Conservation (phyloP, 2,797 vertebrate genomes). For the Sebastolobus altivelis region DNA sequence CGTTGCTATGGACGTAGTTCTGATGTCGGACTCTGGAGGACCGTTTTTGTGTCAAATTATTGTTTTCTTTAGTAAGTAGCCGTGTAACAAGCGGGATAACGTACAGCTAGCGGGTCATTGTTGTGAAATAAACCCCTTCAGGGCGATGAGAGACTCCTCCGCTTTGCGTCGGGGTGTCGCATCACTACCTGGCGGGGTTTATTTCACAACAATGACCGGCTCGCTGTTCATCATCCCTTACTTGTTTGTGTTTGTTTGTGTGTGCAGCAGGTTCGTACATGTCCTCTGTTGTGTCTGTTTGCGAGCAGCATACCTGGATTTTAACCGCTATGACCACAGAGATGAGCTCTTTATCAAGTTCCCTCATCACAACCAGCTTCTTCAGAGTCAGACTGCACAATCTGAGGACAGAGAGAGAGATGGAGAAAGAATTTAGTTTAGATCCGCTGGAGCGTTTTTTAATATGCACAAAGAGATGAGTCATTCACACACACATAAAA, state of each 20-base stretch:
- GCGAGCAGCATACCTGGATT: slow-evolving; percentile 88
- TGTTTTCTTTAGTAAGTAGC: too few species aligned
- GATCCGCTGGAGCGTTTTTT: background rate
- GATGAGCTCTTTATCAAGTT: slow-evolving; percentile 96
- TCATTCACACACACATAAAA: slow-evolving; percentile 7
- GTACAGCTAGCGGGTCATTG: too few species aligned
- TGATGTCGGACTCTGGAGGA: too few species aligned
- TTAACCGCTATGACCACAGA: slow-evolving; percentile 98
- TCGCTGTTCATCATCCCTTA: too few species aligned
- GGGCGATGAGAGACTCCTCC: too few species aligned
- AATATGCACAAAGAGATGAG: slow-evolving; percentile 41
- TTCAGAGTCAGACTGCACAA: slow-evolving; percentile 97
- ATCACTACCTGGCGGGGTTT: too few species aligned
- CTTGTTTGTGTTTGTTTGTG: background rate
- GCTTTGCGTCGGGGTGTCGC: too few species aligned
- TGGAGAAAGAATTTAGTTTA: background rate
- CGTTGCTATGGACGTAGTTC: too few species aligned
- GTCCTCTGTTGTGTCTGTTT: background rate
- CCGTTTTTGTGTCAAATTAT: too few species aligned
- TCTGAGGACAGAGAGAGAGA: slow-evolving; percentile 75
- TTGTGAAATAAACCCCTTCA: too few species aligned
- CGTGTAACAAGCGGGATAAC: too few species aligned
- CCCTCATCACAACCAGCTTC: slow-evolving; percentile 95
- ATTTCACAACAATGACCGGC: too few species aligned
- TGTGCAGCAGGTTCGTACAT: background rate